Evolutionary conservation across 2,888 invertebrate species (phyloP).

Genomic region (Alentia gelatinosa): DNA sequence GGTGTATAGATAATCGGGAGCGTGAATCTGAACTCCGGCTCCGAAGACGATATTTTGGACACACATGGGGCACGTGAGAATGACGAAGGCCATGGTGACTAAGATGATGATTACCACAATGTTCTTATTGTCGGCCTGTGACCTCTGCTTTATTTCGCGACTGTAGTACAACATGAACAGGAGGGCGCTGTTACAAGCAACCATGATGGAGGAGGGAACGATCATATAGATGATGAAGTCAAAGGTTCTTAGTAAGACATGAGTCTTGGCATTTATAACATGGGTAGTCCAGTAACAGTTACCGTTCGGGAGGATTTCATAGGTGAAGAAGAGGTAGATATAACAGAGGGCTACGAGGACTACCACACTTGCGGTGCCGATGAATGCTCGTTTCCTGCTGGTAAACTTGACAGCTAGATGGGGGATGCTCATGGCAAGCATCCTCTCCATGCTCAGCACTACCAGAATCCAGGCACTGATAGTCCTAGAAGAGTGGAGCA

Average conservation of each 20-base stretch:
- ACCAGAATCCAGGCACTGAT: conserved; percentile 3
- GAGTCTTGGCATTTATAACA: background rate
- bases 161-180: conserved; percentile 9
- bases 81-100: background rate
- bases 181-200: background rate
- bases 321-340: background rate
- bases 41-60: background rate
- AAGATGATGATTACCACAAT: background rate
- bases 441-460: background rate
- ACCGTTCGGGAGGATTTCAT: background rate
- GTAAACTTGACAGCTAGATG: background rate
- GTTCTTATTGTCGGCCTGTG: background rate
- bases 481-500: background rate
- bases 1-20: background rate
- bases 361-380: background rate
- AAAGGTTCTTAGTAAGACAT: background rate
- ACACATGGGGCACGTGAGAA: background rate
- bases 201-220: background rate
- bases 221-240: background rate
- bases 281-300: background rate
- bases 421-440: conserved; percentile 13
- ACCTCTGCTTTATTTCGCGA: background rate
- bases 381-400: background rate
- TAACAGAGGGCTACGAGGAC: background rate
- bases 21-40: background rate